Evolutionary conservation across 2,888 invertebrate genomes (phyloP).

Genomic region (Dastarcus helophoroides): DNA sequence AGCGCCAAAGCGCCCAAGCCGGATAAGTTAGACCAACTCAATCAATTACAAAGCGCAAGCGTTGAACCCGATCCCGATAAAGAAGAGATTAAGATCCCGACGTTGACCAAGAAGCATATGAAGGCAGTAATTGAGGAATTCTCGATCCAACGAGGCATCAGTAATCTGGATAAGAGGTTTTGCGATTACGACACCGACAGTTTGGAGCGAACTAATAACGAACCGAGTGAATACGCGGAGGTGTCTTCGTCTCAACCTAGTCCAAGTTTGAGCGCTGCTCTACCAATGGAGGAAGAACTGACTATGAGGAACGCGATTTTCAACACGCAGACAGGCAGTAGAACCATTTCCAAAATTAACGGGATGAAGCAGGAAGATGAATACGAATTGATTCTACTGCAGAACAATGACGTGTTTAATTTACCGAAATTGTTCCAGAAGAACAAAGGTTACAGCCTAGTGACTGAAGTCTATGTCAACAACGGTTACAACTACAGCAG

Average conservation of each 20-base stretch:
- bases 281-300: constrained; percentile 70
- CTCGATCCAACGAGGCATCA: constrained; percentile 16
- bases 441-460: constrained; percentile 51
- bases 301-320: constrained; percentile 69
- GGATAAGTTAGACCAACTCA: constrained; percentile 16
- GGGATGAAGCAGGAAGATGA: constrained; percentile 28
- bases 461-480: constrained; percentile 70
- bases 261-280: constrained; percentile 58
- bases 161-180: constrained; percentile 3
- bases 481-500: constrained; percentile 58
- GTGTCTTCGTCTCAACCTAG: constrained; percentile 58
- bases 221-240: constrained; percentile 52
- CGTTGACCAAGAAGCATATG: constrained; percentile 48
- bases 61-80: no score
- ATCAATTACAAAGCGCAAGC: constrained; percentile 16
- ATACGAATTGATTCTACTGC: constrained; percentile 38
- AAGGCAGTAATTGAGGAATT: constrained; percentile 50
- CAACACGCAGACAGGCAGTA: constrained; percentile 44
- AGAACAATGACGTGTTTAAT: constrained; percentile 35
- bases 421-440: constrained; percentile 40
- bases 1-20: constrained; percentile 7
- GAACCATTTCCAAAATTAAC: constrained; percentile 6
- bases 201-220: constrained; percentile 49
- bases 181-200: constrained; percentile 63
- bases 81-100: constrained; percentile 34